These are phyloP conservation scores for Cyanoderma ruficeps DNA, from an alignment of 2,113 vertebrate genomes.

Conservation along the genomic window DNA sequence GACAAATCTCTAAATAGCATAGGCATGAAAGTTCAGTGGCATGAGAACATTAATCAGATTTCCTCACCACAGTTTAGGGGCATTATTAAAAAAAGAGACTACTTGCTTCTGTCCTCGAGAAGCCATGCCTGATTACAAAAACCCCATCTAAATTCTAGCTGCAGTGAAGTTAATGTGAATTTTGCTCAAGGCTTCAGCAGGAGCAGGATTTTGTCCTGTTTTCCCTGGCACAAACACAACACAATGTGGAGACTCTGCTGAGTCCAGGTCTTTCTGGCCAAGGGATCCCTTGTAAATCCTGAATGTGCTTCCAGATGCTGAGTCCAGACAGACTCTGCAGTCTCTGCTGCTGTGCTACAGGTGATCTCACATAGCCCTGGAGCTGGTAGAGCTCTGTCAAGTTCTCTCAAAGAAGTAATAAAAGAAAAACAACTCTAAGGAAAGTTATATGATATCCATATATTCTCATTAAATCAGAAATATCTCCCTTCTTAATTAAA, in stretches of 20 bases:
- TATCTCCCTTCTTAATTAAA: neutral
- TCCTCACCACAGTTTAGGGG: neutral
- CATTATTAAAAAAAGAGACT: neutral
- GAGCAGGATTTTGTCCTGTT: neutral
- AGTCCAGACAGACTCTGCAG: neutral
- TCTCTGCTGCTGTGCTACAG: rapidly evolving
- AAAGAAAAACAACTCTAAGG: neutral
- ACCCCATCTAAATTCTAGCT: neutral
- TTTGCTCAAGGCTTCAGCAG: neutral
- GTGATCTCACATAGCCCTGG: neutral
- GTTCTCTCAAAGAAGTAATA: neutral
- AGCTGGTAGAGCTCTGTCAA: neutral
- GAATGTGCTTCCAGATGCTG: neutral
- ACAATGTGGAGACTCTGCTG: neutral
- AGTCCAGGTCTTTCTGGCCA: neutral
- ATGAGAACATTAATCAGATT: neutral
- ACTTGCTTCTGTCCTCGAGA: neutral
- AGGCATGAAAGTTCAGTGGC: neutral
- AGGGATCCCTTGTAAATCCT: neutral
- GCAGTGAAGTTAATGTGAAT: neutral
- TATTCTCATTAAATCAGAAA: neutral
- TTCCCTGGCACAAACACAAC: neutral
- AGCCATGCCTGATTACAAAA: neutral
- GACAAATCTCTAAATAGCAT: neutral
- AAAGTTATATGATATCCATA: neutral